phyloP scores from a whole-genome alignment of 1,140 invertebrate species.

The Andrena cerasifolii region DNA sequence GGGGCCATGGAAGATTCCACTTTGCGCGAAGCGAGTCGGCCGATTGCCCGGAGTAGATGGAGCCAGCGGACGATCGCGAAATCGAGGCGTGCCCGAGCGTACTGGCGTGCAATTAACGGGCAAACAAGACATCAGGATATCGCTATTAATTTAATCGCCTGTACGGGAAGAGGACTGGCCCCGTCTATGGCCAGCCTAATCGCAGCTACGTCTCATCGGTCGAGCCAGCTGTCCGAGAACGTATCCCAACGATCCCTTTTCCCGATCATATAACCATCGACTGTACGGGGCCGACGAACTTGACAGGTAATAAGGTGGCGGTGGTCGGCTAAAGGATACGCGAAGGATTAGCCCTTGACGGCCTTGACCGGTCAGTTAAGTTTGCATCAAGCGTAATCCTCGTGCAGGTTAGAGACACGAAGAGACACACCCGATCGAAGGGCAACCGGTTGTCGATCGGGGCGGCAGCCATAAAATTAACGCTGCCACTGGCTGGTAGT shows the following conservation, averaged over 20 bases:
- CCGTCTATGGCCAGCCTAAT: not conserved
- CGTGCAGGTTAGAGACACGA: not conserved
- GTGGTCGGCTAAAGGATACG: too few species aligned
- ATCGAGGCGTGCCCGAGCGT: not conserved
- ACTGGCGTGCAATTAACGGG: not conserved
- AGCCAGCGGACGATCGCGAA: not conserved
- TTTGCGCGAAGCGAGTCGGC: not conserved
- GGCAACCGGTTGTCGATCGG: not conserved
- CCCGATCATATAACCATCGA: too few species aligned
- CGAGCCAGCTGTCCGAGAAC: not conserved
- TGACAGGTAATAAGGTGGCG: too few species aligned
- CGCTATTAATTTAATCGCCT: not conserved
- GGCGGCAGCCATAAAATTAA: constrained; percentile 13
- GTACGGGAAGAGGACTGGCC: too few species aligned
- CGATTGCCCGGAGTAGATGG: not conserved
- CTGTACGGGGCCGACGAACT: too few species aligned
- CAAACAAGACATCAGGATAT: not conserved
- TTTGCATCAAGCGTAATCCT: not conserved
- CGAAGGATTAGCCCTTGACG: too few species aligned
- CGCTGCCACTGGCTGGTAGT: not conserved
- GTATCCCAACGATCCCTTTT: not conserved
- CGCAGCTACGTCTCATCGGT: not conserved
- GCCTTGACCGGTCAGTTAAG: too few species aligned
- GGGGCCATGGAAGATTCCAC: not conserved
- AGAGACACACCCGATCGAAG: constrained; percentile 5